Evolutionary conservation across 2,797 vertebrate species (phyloP), one percentile per base, ranked within the genome.

Genomic region (Leptodactylus fallax): DNA sequence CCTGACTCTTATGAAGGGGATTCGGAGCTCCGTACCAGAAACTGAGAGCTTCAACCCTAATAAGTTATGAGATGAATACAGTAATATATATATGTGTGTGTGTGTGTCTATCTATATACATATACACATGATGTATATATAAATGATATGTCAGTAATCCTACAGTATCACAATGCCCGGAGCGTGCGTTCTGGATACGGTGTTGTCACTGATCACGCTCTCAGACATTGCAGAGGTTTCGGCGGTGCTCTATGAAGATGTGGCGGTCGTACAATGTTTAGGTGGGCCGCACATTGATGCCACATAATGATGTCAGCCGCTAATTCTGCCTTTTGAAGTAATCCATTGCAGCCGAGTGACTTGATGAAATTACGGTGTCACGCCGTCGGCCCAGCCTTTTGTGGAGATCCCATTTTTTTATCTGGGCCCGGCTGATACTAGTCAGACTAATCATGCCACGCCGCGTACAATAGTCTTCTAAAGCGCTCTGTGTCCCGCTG

Each of bases 381-480:
- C 88, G 72, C 23, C 60, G 45, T 77, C 49, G 71, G 17, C 81
- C 61, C 21, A 6, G 11, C 53, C 79, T 47, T 79, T 89, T 89
- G 88, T 86, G 72, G 36, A 74, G 51, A 83, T 79, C 63, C 60
- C 47, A 25, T 72, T 82, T 80, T n/a, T 86, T 86, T 83, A 89
- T 89, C 88, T 79, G 61, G 14, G 74, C 16, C 79, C 47, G 79
- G 67, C 72, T 72, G 88, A 89, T 79, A 60, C 60, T 81, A 91
- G 58, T 87, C 14, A 0, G 89, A 23, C 69, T 83, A 87, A 89
- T 89, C 88, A 83, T 83, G 63, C 60, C 82, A 78, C 83, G 51
- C 79, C 69, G 21, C 6, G 72, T 27, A 79, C 85, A 86, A 27
- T 0, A 90, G 90, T 80, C 85, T 83, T 92, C 78, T 90, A 87